Evolutionary conservation across 1,140 invertebrate genomes (phyloP), one percentile per base, ranked within the genome.

Genomic region (Anastrepha obliqua): DNA sequence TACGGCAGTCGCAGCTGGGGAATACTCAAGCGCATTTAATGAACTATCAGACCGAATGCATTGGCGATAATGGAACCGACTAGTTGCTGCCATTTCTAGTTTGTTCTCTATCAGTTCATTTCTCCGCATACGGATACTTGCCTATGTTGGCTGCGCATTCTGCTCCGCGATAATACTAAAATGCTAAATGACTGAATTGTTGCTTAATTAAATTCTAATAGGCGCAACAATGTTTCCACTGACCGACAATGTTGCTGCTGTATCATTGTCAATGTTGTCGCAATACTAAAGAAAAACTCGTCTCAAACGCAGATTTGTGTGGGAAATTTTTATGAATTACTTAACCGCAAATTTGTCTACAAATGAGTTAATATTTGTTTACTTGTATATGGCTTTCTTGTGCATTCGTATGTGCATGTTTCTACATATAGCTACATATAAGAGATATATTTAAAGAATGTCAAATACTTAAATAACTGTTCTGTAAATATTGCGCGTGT

Each of bases 121-220:
- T 81, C 44, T 89, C 89, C 90, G 91, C 90, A 89, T 91, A 88
- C 89, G 11, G 60, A 39, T 59, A 29, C 59, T 47, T 44, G 60
- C 17, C 39, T 55, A 44, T 8, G 59, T 59, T 44, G 29, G 59
- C 20, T 64, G 59, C 39, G 17, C 58, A 86, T 88, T 91, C 90
- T 90, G 90, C 89, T 88, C 13, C 9, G 13, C 67, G 42, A 2
- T 42, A 74, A 74, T 74, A 74, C 67, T 74, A 74, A 74, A 74
- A 44, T 70, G 42, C 29, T 39, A 47, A 47, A 47, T 42, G 39
- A 74, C 42, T 44, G 67, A 74, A 44, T 74, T 74, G 67, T 74
- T 74, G 67, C 67, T 74, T 74, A 74, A 74, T 74, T 74, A 74
- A 74, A 74, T 44, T 74, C 67, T 74, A 74, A 74, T 74, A 44